Evolutionary conservation across 2,797 vertebrate species (phyloP), one percentile per base, ranked within the genome.

Genomic region (Semotilus atromaculatus): DNA sequence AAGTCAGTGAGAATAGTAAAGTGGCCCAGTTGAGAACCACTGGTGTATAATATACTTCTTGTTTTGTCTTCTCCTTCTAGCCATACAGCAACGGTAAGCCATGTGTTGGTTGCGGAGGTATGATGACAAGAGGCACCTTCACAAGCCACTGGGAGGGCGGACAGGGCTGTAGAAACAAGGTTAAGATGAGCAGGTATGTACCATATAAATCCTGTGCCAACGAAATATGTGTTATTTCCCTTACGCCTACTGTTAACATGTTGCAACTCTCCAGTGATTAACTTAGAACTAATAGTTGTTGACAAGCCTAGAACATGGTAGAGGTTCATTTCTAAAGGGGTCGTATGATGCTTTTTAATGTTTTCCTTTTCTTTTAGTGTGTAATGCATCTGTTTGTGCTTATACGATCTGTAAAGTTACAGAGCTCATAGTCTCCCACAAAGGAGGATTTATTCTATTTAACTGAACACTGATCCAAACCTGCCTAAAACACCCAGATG

Each of bases 71-170:
- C 43, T 48, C 80, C 70, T 51, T 38, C 10, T 3, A 97, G 96
- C 91, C 93, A 0, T 97, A 95, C 66, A 86, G 38, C 82, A 97
- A 94, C 7, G 93, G 90, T 45, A 96, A 94, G 84, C 93, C 96
- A 0, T 97, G 96, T 80, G 11, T 94, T 58, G 91, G 89, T 86
- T 97, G 96, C 87, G 95, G 95, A 5, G 89, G 86, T 78, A 93
- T 96, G 94, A 94, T 96, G 96, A 96, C 94, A 0, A 94, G 91
- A 91, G 93, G 89, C 9, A 4, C 88, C 2, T 84, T 88, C 76
- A 92, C 92, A 87, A 93, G 91, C 77, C 94, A 96, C 91, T 97
- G 96, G 96, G 96, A 97, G 86, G 96, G 96, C 88, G 96, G 96
- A 58, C 91, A 89, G 77, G 96, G 96, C 70, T 97, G 96, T 90